phyloP scores from a whole-genome alignment of 2,888 invertebrate species.

The Venusia cambrica region DNA sequence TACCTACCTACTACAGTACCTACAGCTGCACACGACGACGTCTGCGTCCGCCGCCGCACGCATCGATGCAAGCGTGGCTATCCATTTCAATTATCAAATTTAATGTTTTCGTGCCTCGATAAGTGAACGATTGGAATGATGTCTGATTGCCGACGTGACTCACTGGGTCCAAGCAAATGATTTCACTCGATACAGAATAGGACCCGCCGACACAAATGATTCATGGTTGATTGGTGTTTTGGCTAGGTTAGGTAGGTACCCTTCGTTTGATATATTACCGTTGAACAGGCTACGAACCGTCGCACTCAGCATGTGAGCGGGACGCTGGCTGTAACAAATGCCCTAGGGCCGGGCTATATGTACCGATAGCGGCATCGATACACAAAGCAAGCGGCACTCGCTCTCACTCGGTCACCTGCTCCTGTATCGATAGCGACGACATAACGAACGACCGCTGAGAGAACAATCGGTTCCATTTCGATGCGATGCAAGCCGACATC shows the following conservation, averaged over 20 bases:
- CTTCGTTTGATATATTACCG: too few relatives aligned
- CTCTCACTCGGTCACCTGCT: constrained; percentile 1
- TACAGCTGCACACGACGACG: too few relatives aligned
- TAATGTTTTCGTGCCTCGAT: constrained; percentile 30
- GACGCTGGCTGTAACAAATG: too few relatives aligned
- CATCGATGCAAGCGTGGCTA: constrained; percentile 21
- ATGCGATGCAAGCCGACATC: constrained; percentile 30
- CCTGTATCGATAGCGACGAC: constrained; percentile 16
- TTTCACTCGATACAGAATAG: constrained; percentile 1
- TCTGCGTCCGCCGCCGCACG: too few relatives aligned
- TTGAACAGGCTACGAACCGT: too few relatives aligned
- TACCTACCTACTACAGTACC: too few relatives aligned
- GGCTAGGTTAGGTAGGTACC: too few relatives aligned
- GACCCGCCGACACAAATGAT: constrained; percentile 6
- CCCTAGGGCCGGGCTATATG: too few relatives aligned
- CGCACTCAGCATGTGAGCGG: too few relatives aligned
- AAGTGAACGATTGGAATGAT: constrained; percentile 17
- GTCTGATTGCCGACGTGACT: constrained; percentile 8
- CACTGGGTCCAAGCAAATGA: constrained; percentile 13
- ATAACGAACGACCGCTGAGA: constrained; percentile 23
- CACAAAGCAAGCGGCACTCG: too few relatives aligned
- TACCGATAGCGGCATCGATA: too few relatives aligned
- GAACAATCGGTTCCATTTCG: constrained; percentile 32
- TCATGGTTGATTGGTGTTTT: constrained; percentile 3
- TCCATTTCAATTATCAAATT: constrained; percentile 35